Base-by-base conservation (phyloP, 1,140 invertebrate species). In the Trachymyrmex cornetzi region DNA sequence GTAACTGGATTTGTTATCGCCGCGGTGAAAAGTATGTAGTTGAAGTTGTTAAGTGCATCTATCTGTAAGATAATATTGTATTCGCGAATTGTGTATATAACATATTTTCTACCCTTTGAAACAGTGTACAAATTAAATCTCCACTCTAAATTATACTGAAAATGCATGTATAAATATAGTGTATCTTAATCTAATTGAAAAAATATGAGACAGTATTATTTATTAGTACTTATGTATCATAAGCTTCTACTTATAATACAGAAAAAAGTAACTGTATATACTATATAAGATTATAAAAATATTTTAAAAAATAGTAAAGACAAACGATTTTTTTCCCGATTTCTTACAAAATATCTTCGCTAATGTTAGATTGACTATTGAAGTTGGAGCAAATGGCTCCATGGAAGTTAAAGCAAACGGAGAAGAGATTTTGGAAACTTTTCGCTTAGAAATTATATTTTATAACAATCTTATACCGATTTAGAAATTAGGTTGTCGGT, bases 11-110 rank as follows among this genome's bases (percentile, higher is more conserved):
- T 50, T 50, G 67, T 75, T 85, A 85, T 66, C 82, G 38, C 38
- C 61, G 48, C 34, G 34, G 34, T 6, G 19, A 44, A 44, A 85
- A 74, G 69, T 82, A 34, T 82, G 24, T 74, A 74, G 53, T 61
- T 59, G 24, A 75, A 48, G 14, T 74, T 75, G 57, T 27, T 84
- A 84, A 84, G 80, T 63, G 80, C 80, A 84, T 61, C 79, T 34
- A 55, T 72, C 38, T 53, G 38, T 82, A 82, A 50, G 55, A 75
- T 84, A 75, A 84, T 84, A 75, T 75, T 84, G 55, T 44, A 72
- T 22, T 69, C 53, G 67, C 53, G 67, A 74, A 38, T 74, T 72
- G 34, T 59, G 9, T n/a, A n/a, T 81, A 57, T 38, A 38, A 81
- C 16, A n/a, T 48, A 14, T 74, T 84, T 74, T 74, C 27, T 12